These are phyloP conservation scores for Cephus pygmeus DNA, from an alignment of 2,888 invertebrate species.

Conservation along the genomic window DNA sequence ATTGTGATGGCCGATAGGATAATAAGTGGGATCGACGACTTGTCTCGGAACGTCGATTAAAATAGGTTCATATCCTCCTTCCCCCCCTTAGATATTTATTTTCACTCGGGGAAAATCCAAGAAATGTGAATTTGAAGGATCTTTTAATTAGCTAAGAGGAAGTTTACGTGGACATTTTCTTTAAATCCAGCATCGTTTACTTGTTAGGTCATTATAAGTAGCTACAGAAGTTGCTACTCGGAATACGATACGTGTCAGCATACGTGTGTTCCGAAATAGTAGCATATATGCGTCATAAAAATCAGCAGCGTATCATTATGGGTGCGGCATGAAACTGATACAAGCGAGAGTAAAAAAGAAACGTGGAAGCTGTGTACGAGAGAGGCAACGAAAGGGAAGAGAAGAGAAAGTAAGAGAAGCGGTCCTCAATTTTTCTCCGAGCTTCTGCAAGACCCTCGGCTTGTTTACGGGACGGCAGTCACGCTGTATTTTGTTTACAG, in stretches of 20 bases:
- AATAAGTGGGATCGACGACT: not conserved
- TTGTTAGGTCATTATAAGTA: not conserved
- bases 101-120: not conserved
- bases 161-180: not conserved
- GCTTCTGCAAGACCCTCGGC: slow-evolving; percentile 38
- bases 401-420: slow-evolving; percentile 12
- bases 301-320: slow-evolving; percentile 42
- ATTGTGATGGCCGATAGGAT: not conserved
- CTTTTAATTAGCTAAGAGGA: not conserved
- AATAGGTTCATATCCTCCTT: not conserved
- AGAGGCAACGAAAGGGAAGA: not conserved
- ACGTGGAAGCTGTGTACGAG: not conserved
- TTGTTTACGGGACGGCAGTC: slow-evolving; percentile 54
- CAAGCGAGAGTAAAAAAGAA: slow-evolving; percentile 27
- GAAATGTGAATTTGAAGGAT: not conserved
- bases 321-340: slow-evolving; percentile 45
- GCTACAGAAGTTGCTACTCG: slow-evolving; percentile 24
- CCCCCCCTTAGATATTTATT: slow-evolving; percentile 5
- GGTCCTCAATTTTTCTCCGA: slow-evolving; percentile 12
- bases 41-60: slow-evolving; percentile 4
- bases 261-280: not conserved
- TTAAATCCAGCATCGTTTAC: not conserved
- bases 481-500: slow-evolving; percentile 59
- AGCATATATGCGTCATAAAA: slow-evolving; percentile 22
- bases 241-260: slow-evolving; percentile 14